Evolutionary conservation across 2,797 vertebrate genomes (phyloP).

Genomic region (Sebastes melanostomus): DNA sequence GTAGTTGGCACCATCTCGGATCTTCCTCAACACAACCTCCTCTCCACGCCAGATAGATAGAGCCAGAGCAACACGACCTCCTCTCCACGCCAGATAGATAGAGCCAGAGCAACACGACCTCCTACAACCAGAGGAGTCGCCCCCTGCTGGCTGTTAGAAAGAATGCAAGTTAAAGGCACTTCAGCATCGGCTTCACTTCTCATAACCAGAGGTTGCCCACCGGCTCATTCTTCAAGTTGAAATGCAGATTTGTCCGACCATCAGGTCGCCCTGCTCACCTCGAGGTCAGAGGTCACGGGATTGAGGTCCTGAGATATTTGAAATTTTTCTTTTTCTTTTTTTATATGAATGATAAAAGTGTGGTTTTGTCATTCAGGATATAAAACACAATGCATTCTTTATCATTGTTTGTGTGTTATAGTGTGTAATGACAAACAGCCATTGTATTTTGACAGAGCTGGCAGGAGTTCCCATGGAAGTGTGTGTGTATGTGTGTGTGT

Average conservation of each 20-base stretch:
- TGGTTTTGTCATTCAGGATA: neutral
- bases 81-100: too few relatives aligned
- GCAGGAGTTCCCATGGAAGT: constrained; percentile 54
- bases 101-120: too few relatives aligned
- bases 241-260: neutral
- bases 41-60: too few relatives aligned
- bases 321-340: neutral
- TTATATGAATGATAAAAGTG: neutral
- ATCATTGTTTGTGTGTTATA: constrained; percentile 11
- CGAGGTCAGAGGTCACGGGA: neutral
- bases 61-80: too few relatives aligned
- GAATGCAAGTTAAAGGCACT: too few relatives aligned
- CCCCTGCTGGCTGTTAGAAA: too few relatives aligned
- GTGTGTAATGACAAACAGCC: constrained; percentile 25
- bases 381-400: constrained; percentile 17
- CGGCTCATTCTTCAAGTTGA: neutral
- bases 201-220: too few relatives aligned
- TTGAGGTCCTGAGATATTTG: neutral
- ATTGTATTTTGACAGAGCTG: constrained; percentile 32
- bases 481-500: neutral
- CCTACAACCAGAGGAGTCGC: too few relatives aligned
- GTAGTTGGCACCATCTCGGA: too few relatives aligned
- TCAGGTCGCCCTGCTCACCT: neutral
- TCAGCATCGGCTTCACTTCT: too few relatives aligned
- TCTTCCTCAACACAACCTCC: too few relatives aligned